Evolutionary conservation across 2,113 vertebrate genomes (phyloP).

Genomic region (human (Homo sapiens)): GRCh38 chr2:163142001-163142500

Average conservation of each 20-base stretch:
- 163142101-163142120: slow-evolving; percentile 1
- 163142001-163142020: slow-evolving; percentile 18
- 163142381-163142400: slow-evolving; percentile 64
- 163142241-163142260: slow-evolving; percentile 4
- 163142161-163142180: slow-evolving; percentile 53
- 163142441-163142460: slow-evolving; percentile 78
- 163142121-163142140: slow-evolving; percentile 32
- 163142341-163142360: slow-evolving; percentile 57
- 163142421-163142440: slow-evolving; percentile 69
- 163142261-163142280: slow-evolving; percentile 35
- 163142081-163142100: slow-evolving; percentile 43
- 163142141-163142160: slow-evolving; percentile 56
- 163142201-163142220: slow-evolving; percentile 45
- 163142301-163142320: slow-evolving; percentile 30
- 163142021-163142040: neutral
- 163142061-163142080: neutral
- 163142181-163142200: slow-evolving; percentile 65
- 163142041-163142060: slow-evolving; percentile 38
- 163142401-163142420: slow-evolving; percentile 76
- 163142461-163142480: slow-evolving; percentile 83
- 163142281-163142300: slow-evolving; percentile 53
- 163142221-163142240: slow-evolving; percentile 41
- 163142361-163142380: slow-evolving; percentile 31
- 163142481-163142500: slow-evolving; percentile 77
- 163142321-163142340: slow-evolving; percentile 28